Evolutionary conservation across 2,113 vertebrate species (phyloP).

Genomic region (Charina bottae): DNA sequence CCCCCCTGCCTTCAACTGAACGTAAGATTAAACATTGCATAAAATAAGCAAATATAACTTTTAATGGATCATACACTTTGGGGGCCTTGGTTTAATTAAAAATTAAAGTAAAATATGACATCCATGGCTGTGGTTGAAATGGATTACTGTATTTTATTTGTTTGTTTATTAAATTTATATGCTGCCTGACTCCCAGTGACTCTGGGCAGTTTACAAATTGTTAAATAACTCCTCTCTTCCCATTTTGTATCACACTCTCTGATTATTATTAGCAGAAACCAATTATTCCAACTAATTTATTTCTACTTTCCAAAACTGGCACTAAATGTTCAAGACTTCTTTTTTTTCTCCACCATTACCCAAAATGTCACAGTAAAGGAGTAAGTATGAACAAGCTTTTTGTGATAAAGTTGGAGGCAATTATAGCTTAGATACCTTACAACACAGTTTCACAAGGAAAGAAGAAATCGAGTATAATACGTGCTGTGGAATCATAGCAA

Average conservation of each 20-base stretch:
- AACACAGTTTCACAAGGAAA: too few species aligned
- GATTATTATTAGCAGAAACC: fast-evolving
- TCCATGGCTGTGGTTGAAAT: not conserved
- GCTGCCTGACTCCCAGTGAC: not conserved
- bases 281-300: not conserved
- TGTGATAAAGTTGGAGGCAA: too few species aligned
- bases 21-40: slow-evolving; percentile 40
- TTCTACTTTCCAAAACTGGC: not conserved
- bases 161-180: not conserved
- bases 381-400: too few species aligned
- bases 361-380: not conserved
- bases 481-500: too few species aligned
- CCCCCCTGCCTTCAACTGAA: not conserved
- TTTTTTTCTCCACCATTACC: not conserved
- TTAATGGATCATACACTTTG: slow-evolving; percentile 25
- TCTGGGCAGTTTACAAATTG: too few species aligned
- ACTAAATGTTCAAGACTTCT: not conserved
- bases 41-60: slow-evolving; percentile 50
- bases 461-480: too few species aligned
- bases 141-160: too few species aligned
- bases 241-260: not conserved
- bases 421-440: too few species aligned
- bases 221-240: not conserved
- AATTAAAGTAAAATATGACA: not conserved
- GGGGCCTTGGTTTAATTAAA: slow-evolving; percentile 43